phyloP scores from a whole-genome alignment of 2,888 invertebrate species.

The Cosmia pyralina region DNA sequence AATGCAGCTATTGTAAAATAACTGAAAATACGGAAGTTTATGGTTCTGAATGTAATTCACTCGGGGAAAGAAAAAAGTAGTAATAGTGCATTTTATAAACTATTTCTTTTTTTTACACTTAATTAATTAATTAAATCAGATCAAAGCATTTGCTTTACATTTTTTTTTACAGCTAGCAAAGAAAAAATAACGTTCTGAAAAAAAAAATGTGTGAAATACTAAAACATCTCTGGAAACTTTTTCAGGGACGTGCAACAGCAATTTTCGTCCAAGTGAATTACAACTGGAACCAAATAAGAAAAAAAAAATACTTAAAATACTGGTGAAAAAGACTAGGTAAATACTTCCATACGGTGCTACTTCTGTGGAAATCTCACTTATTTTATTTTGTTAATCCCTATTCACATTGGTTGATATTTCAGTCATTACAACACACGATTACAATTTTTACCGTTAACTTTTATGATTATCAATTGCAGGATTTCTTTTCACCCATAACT shows the following conservation, averaged over 20 bases:
- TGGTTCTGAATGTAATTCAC: constrained; percentile 30
- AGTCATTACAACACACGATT: constrained; percentile 12
- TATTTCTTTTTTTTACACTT: background rate
- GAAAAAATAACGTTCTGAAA: background rate
- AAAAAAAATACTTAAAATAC: background rate
- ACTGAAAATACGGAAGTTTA: constrained; percentile 24
- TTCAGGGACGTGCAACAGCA: background rate
- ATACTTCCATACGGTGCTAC: constrained; percentile 35
- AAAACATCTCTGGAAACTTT: background rate
- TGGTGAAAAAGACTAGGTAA: constrained; percentile 15
- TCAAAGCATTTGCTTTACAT: background rate
- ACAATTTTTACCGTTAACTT: background rate
- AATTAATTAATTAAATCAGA: background rate
- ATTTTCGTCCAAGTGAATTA: constrained; percentile 14
- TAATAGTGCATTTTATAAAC: constrained; percentile 1
- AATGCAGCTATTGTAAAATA: constrained; percentile 50
- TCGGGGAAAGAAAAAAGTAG: background rate
- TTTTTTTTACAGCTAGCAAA: background rate
- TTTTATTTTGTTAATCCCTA: constrained; percentile 1
- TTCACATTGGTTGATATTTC: constrained; percentile 36
- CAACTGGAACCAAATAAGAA: constrained; percentile 36
- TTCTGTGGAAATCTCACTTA: constrained; percentile 35
- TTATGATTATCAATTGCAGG: background rate
- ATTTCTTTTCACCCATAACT: background rate
- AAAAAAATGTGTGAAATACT: background rate